These are phyloP conservation scores for Chitala chitala DNA, from an alignment of 2,113 vertebrate species.

Conservation along the genomic window DNA sequence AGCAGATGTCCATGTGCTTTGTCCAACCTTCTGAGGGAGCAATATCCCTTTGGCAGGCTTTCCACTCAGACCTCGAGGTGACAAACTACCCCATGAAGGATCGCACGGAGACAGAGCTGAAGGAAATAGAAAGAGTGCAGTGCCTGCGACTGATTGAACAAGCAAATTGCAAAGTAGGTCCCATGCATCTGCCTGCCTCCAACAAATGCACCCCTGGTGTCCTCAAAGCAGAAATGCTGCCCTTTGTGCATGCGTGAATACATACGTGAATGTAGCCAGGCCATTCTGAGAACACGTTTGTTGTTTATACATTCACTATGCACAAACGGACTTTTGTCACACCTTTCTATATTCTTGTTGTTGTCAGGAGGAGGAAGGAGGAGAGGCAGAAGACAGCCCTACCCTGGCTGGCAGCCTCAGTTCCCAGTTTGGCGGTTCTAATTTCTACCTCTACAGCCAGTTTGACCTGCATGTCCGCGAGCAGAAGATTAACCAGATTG, in stretches of 20 bases:
- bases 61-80: constrained; percentile 69
- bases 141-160: constrained; percentile 62
- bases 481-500: constrained; percentile 80
- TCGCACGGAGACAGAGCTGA: constrained; percentile 59
- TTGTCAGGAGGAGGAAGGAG: constrained; percentile 52
- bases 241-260: no score
- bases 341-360: no score
- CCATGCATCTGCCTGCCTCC: neutral
- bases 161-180: constrained; percentile 58
- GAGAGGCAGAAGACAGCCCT: constrained; percentile 22
- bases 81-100: constrained; percentile 81
- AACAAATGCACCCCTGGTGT: no score
- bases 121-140: constrained; percentile 60
- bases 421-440: constrained; percentile 62
- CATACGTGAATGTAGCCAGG: no score
- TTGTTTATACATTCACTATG: no score
- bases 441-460: constrained; percentile 70
- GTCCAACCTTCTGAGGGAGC: no score
- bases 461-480: constrained; percentile 74
- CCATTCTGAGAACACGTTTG: no score
- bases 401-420: constrained; percentile 74
- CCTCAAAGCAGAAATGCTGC: no score
- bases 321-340: no score
- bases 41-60: constrained; percentile 59
- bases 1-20: no score